Evolutionary conservation across 2,888 invertebrate species (phyloP), one percentile per base, ranked within the genome.

Genomic region (Morpho deidamia): DNA sequence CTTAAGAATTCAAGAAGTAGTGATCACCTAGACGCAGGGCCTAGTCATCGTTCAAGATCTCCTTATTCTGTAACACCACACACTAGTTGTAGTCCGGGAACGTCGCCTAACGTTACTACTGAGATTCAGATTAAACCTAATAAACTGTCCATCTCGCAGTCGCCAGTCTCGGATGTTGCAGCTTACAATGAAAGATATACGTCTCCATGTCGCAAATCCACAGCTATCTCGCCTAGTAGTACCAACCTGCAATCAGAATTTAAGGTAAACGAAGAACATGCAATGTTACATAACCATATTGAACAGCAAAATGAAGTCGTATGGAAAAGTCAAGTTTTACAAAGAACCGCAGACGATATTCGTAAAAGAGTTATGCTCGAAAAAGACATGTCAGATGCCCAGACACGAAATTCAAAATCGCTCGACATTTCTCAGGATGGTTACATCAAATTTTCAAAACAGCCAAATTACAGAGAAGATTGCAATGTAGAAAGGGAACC

Each of bases 381-480:
- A 53, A 85, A 80, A 60, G 84, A 89, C 68, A 81, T 84, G 74
- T 72, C 83, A 11, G 81, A 81, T 53, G 76, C 78, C 1, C 60
- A 81, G 49, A 66, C 67, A 7, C 76, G 76, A 68, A 79, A 70
- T 44, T 63, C 71, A 7, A 85, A 85, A 58, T 72, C 83, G 8
- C 65, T 90, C 54, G 90, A 90, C 42, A 90, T 90, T 63, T 83
- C 87, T 37, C 88, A 88, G 60, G 90, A 90, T 48, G 90, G 90
- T n/a, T 90, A 90, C 58, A 84, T 90, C 0, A 89, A 82, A 63
- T 74, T 90, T 34, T 76, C 80, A 23, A 89, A 88, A 63, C 88
- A 88, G 65, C 64, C 66, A 3, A 77, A 63, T 49, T 76, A 76
- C 60, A 60, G 65, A 50, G 74, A 72, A 49, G 77, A 78, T 23